Base-by-base conservation (phyloP, 2,797 vertebrate genomes). In the Poeciliopsis infans region DNA sequence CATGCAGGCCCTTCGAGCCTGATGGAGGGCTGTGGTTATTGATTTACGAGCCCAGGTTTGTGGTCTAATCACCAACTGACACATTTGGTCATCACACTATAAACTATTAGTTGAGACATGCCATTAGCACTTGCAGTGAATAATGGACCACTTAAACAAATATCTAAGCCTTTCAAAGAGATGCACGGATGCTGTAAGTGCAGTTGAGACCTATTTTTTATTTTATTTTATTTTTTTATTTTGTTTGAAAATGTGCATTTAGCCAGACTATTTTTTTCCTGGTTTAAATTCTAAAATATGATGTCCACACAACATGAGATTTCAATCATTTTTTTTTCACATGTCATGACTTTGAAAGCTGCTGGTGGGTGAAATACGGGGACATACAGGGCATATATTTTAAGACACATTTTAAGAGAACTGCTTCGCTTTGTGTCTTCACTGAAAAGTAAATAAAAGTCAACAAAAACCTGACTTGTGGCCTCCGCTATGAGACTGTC, bases 31-130 rank as follows among this genome's bases (percentile, higher is more conserved):
- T 84, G 86, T 72, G 82, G 78, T 82, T 91, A 92, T 94, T 92
- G 92, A 94, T 93, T 91, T 83, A 93, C 88, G 83, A 89, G 80
- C 57, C 81, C 84, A 86, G 86, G 87, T 90, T 87, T 90, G 87
- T 84, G 81, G 81, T 82, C 83, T 90, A 89, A 93, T 93, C 87
- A 86, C 84, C 81, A 80, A 66, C 81, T 69, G 88, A 86, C 88
- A 85, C 83, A 84, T 76, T 76, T 72, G 77, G 74, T 81, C 66
- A 73, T 76, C 76, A 79, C 79, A 78, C 47, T 72, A 66, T 86
- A 74, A 25, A 66, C 79, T 81, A 72, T 51, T 45, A 72, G 41
- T 57, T 11, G 70, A 73, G 11, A 4, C 23, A 72, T 51, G 33
- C n/a, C 33, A 11, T 66, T 43, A 73, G 20, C 43, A 28, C 46